Percentiles rank a stretch among this genome's conserved stretches.
phyloP scores from a whole-genome alignment of 2,113 vertebrate species.

The Ancistrus triradiatus region DNA sequence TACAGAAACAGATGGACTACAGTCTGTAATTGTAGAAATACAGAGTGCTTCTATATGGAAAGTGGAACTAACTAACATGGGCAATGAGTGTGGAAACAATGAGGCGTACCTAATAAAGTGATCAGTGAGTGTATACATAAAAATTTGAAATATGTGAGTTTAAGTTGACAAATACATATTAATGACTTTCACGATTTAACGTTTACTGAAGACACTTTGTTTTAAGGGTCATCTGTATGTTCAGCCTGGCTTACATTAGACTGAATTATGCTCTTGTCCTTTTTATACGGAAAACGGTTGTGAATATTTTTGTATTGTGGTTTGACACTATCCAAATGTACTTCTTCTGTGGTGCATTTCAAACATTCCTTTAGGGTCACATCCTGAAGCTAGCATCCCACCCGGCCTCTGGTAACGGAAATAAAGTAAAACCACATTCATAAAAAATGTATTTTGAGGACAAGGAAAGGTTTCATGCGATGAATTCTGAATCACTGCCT shows the following conservation, averaged over 20 bases:
- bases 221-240: too few relatives aligned
- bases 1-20: too few relatives aligned
- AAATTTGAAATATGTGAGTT: too few relatives aligned
- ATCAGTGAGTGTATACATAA: too few relatives aligned
- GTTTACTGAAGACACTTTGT: too few relatives aligned
- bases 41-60: too few relatives aligned
- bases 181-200: too few relatives aligned
- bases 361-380: conserved; percentile 64
- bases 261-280: conserved; percentile 1
- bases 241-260: background rate
- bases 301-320: conserved; percentile 48
- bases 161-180: too few relatives aligned
- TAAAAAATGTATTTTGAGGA: conserved; percentile 64
- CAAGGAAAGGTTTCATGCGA: conserved; percentile 58
- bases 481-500: conserved; percentile 52
- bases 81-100: too few relatives aligned
- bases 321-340: conserved; percentile 49
- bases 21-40: too few relatives aligned
- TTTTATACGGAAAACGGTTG: conserved; percentile 18
- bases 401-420: conserved; percentile 54
- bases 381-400: conserved; percentile 52
- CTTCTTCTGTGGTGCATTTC: conserved; percentile 45
- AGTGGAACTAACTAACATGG: too few relatives aligned
- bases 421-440: conserved; percentile 63
- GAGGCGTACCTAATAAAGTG: too few relatives aligned